phyloP scores from a whole-genome alignment of 53 echinoderm and acorn worm genomes.

The Patiria pectinifera region DNA sequence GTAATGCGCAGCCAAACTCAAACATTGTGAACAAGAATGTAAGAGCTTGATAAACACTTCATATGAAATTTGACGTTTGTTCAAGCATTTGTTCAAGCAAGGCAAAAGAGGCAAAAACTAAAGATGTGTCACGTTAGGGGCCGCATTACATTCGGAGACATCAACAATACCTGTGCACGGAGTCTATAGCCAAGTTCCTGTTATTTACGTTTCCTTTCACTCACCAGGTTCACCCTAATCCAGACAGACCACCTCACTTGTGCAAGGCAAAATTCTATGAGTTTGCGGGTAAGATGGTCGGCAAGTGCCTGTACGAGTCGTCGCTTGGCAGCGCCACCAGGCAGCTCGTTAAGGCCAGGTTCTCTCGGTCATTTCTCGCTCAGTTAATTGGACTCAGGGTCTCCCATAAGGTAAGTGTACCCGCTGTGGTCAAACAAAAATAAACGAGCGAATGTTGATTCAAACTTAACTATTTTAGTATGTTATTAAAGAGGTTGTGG shows the following conservation, averaged over 20 bases:
- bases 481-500: too few species aligned
- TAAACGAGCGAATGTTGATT: background rate
- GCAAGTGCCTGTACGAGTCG: conserved; percentile 93
- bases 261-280: conserved; percentile 92
- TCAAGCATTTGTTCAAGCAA: too few species aligned
- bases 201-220: background rate
- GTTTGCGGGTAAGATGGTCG: conserved; percentile 97
- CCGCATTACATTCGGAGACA: too few species aligned
- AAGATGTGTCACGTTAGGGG: too few species aligned
- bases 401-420: conserved; percentile 80
- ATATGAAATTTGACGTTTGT: too few species aligned
- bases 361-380: conserved; percentile 91
- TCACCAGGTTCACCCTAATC: conserved; percentile 94
- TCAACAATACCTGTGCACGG: too few species aligned
- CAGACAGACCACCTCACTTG: conserved; percentile 86
- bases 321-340: conserved; percentile 70
- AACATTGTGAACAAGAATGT: too few species aligned
- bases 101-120: too few species aligned
- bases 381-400: conserved; percentile 97
- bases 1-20: too few species aligned
- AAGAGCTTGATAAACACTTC: too few species aligned
- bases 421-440: background rate
- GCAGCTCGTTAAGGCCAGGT: conserved; percentile 82
- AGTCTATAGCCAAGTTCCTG: background rate
- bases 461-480: too few species aligned